Evolutionary conservation across 1,140 invertebrate genomes (phyloP).

Genomic region (Brachionus calyciflorus): DNA sequence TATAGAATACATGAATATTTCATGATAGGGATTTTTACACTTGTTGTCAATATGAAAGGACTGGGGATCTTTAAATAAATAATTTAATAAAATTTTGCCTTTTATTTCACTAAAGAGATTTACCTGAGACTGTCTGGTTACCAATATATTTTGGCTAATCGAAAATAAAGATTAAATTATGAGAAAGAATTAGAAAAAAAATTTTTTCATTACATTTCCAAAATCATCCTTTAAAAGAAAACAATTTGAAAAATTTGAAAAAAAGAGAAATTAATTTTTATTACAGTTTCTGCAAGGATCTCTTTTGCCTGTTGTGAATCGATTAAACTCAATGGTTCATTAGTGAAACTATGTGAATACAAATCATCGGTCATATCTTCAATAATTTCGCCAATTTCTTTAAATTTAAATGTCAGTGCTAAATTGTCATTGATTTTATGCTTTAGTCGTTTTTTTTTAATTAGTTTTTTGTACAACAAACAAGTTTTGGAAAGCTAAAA

Average conservation of each 20-base stretch:
- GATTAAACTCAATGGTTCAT: not conserved
- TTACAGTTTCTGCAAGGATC: not conserved
- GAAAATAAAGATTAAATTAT: too few species aligned
- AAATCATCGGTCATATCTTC: conserved; percentile 1
- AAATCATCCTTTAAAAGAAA: not conserved
- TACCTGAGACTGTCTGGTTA: not conserved
- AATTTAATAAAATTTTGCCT: not conserved
- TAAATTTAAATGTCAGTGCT: not conserved
- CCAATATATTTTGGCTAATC: too few species aligned
- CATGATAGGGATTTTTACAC: not conserved
- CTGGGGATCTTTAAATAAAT: not conserved
- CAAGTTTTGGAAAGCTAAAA: conserved; percentile 17
- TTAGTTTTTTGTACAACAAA: not conserved
- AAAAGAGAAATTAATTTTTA: not conserved
- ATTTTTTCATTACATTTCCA: conserved; percentile 3
- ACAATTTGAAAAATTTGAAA: not conserved
- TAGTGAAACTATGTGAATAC: not conserved
- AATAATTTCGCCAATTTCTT: not conserved
- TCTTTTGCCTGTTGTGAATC: not conserved
- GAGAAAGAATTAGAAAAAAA: too few species aligned
- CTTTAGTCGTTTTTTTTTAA: not conserved
- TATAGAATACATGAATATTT: conserved; percentile 22
- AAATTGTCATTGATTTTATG: not conserved
- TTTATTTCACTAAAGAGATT: not conserved
- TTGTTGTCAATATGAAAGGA: not conserved